Conservation (phyloP, 2,888 invertebrate genomes). For the Nephrotoma guestfalica region DNA sequence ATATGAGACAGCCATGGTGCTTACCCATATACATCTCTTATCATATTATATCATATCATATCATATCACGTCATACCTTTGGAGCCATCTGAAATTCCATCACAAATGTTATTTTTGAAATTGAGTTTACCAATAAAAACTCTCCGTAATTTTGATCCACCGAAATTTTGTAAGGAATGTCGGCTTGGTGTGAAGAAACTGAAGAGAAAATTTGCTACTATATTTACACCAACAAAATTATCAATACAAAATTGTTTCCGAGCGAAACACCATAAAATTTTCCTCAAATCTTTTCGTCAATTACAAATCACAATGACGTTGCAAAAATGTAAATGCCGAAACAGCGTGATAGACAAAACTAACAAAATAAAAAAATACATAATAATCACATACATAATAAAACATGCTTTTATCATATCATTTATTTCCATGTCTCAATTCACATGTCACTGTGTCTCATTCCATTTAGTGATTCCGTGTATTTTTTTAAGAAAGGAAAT, state of each 20-base stretch:
- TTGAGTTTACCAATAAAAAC: no score
- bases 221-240: background rate
- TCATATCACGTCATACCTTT: no score
- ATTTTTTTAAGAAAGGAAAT: background rate
- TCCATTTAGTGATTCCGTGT: background rate
- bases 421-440: background rate
- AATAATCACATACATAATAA: background rate
- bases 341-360: background rate
- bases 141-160: no score
- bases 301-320: background rate
- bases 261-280: background rate
- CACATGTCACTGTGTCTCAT: background rate
- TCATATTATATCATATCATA: no score
- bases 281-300: background rate
- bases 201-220: background rate
- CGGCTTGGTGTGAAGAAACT: no score
- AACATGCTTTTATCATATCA: background rate
- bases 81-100: no score
- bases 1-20: no score
- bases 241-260: background rate
- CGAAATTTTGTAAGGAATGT: no score
- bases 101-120: no score
- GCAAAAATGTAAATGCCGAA: background rate
- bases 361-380: background rate
- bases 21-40: no score